Percentiles rank a stretch among this genome's conserved stretches.
phyloP scores from a whole-genome alignment of 2,888 invertebrate genomes.

The Eupithecia centaureata region DNA sequence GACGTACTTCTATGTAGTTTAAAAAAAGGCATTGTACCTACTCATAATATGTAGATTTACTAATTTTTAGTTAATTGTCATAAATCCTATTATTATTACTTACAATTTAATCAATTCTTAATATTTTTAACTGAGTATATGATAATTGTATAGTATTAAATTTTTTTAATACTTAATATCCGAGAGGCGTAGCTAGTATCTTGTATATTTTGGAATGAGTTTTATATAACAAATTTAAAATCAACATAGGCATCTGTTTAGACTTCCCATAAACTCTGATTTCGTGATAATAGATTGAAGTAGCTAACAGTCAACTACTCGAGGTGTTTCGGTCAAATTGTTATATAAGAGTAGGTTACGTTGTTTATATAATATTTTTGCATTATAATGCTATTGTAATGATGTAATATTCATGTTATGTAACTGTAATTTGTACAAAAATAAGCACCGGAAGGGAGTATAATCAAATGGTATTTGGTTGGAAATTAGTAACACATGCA shows the following conservation, averaged over 20 bases:
- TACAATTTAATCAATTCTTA: too few species aligned
- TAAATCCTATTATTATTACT: too few species aligned
- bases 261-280: constrained; percentile 47
- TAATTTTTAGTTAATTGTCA: too few species aligned
- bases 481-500: constrained; percentile 15
- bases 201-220: background rate
- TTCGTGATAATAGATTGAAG: too few species aligned
- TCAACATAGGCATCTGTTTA: background rate
- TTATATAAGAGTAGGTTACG: constrained; percentile 14
- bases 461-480: constrained; percentile 11
- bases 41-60: too few species aligned
- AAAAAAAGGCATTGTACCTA: too few species aligned
- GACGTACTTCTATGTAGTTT: too few species aligned
- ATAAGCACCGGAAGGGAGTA: constrained; percentile 21
- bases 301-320: too few species aligned
- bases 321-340: constrained; percentile 31
- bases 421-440: constrained; percentile 25
- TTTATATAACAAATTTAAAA: background rate
- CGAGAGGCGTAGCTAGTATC: too few species aligned
- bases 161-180: too few species aligned
- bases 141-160: too few species aligned
- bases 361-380: constrained; percentile 11
- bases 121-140: too few species aligned
- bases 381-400: background rate
- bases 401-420: constrained; percentile 26